A percentile compares a stretch with the other conserved stretches of the same genome.
phyloP scores from a whole-genome alignment of 1,140 invertebrate genomes.

The Diprion similis region DNA sequence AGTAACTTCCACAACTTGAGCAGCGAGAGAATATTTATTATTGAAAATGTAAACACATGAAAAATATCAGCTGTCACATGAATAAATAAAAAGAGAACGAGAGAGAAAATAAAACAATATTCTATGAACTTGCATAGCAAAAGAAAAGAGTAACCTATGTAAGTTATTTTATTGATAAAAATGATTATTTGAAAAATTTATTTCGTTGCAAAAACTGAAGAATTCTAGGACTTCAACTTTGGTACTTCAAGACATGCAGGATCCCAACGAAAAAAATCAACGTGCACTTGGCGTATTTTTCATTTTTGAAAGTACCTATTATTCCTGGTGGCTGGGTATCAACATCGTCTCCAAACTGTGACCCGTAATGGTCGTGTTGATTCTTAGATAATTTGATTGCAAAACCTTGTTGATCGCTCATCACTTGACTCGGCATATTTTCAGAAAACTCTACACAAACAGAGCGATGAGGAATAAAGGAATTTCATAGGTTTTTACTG shows the following conservation, averaged over 20 bases:
- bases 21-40: conserved; percentile 54
- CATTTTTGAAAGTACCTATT: conserved; percentile 56
- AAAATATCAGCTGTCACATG: conserved; percentile 16
- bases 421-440: conserved; percentile 43
- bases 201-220: no score
- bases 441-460: conserved; percentile 28
- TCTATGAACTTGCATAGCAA: background rate
- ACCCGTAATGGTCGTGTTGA: conserved; percentile 77
- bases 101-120: background rate
- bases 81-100: background rate
- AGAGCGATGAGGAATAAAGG: conserved; percentile 24
- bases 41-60: conserved; percentile 25
- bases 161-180: no score
- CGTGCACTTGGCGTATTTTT: background rate
- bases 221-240: no score
- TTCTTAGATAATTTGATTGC: conserved; percentile 75
- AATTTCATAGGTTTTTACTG: conserved; percentile 12
- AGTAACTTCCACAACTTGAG: conserved; percentile 58
- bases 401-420: conserved; percentile 62
- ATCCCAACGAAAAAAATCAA: no score
- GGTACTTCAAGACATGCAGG: no score
- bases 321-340: conserved; percentile 54
- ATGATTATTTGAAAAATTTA: no score
- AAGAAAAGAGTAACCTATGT: no score
- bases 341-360: conserved; percentile 67